Evolutionary conservation across 2,113 vertebrate species (phyloP).

Genomic region (Neolamprologus cancellatus): DNA sequence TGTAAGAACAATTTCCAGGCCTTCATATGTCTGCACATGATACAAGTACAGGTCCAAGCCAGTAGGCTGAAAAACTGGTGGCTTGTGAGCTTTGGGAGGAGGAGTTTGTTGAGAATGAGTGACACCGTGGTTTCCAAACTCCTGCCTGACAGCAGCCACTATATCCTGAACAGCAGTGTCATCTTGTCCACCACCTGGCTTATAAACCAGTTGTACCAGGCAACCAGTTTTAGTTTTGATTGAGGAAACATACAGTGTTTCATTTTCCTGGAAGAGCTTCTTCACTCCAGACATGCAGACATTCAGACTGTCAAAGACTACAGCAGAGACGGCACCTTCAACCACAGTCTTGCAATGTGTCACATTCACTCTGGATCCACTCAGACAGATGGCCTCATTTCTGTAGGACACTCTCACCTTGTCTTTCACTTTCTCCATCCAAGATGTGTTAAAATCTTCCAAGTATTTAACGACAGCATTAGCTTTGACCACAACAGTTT

Average conservation of each 20-base stretch:
- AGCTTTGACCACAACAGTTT: conserved; percentile 37
- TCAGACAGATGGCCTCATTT: conserved; percentile 63
- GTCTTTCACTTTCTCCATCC: conserved; percentile 17
- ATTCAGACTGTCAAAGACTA: conserved; percentile 42
- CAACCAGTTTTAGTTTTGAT: conserved; percentile 60
- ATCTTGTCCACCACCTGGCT: neutral
- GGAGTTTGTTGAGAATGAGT: neutral
- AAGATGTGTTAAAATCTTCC: conserved; percentile 25
- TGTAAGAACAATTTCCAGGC: conserved; percentile 66
- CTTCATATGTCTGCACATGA: conserved; percentile 44
- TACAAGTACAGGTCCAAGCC: too few species aligned
- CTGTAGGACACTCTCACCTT: conserved; percentile 49
- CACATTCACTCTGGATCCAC: conserved; percentile 68
- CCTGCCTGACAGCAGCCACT: conserved; percentile 37
- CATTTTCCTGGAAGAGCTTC: conserved; percentile 67
- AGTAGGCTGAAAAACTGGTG: too few species aligned
- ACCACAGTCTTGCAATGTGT: conserved; percentile 3
- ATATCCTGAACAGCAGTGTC: conserved; percentile 53
- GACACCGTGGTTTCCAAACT: conserved; percentile 35
- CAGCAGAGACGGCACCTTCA: conserved; percentile 33
- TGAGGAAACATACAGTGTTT: conserved; percentile 14
- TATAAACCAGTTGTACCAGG: conserved; percentile 69
- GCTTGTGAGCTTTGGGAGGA: accelerated
- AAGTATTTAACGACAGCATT: conserved; percentile 64
- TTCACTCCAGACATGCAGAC: conserved; percentile 72